Conservation (phyloP, 2,888 invertebrate species). For the Matsumyia berberina region DNA sequence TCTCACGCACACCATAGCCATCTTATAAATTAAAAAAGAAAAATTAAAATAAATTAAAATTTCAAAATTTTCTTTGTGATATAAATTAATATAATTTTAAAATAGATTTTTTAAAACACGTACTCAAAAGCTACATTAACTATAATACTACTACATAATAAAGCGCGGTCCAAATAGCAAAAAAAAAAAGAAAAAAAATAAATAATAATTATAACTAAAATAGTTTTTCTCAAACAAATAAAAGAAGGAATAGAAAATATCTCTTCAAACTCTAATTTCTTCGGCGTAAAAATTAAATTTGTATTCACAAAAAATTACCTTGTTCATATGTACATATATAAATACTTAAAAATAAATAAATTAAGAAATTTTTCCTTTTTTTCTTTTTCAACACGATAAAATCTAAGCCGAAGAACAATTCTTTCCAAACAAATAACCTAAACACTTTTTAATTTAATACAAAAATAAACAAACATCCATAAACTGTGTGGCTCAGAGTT, state of each 20-base stretch:
- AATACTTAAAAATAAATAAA: constrained; percentile 16
- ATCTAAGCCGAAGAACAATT: not conserved
- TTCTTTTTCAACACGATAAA: constrained; percentile 11
- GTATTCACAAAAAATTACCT: constrained; percentile 29
- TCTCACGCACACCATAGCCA: not conserved
- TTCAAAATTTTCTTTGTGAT: constrained; percentile 7
- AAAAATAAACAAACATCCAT: not conserved
- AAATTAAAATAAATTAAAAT: not conserved
- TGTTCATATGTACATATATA: constrained; percentile 55
- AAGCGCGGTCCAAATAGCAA: constrained; percentile 75
- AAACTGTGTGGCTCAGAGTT: not conserved
- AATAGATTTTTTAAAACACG: not conserved
- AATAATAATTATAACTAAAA: constrained; percentile 37
- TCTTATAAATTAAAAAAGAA: not conserved
- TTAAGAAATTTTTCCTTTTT: constrained; percentile 1
- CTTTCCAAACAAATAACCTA: constrained; percentile 1
- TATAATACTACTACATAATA: constrained; percentile 60
- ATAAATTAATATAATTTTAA: constrained; percentile 7
- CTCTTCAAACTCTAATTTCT: constrained; percentile 21
- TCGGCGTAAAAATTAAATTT: constrained; percentile 35
- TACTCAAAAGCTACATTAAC: constrained; percentile 38
- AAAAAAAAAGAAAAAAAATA: constrained; percentile 38
- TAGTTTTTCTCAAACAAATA: constrained; percentile 46
- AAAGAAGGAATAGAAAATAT: constrained; percentile 22
- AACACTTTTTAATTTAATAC: constrained; percentile 1